Base-by-base conservation (phyloP, 23 tunicate species). In the Ciona savignyi region DNA sequence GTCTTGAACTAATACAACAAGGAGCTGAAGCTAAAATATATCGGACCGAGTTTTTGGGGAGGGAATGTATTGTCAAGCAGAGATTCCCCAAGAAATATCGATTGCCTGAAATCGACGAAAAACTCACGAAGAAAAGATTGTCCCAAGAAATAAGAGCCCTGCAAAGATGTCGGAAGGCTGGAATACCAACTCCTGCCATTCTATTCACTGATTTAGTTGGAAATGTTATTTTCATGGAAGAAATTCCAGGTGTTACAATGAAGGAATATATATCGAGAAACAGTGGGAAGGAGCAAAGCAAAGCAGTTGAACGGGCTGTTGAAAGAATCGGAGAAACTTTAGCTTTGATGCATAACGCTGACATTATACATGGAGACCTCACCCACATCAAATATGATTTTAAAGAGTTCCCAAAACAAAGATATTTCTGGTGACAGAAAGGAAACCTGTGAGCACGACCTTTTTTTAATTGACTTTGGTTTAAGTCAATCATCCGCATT, bases 11-110 rank as follows among this genome's bases (percentile, higher is more conserved):
- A 1, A n/a, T 86, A 33, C 72, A 80, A 11, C 97, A 91, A 76
- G 97, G 97, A 28, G 97, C 97, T 62, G 97, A 91, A 80, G 97
- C 97, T 15, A 84, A 65, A 71, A 32, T 91, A 23, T 91, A 84
- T 72, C 72, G 72, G 66, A 48, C 87, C 3, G 68, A 29, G 3
- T 84, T 84, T 68, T 35, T 66, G 70, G 91, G 83, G 23, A 63
- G 77, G 15, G 67, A 82, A 3, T 48, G 71, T 25, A 71, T 91
- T 33, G 75, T 71, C 2, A 91, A 91, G 65, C 74, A 81, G 27
- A 42, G 97, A 15, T 91, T 91, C 66, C 32, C 83, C 34, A 91
- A 91, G 63, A 75, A 66, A 1, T 91, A 91, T 71, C 81, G 97
- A 1, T 80, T 69, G 24, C 83, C 80, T 21, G 91, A 84, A 66